Evolutionary conservation across 2,797 vertebrate species (phyloP).

Genomic region (Eidolon dupreanum): DNA sequence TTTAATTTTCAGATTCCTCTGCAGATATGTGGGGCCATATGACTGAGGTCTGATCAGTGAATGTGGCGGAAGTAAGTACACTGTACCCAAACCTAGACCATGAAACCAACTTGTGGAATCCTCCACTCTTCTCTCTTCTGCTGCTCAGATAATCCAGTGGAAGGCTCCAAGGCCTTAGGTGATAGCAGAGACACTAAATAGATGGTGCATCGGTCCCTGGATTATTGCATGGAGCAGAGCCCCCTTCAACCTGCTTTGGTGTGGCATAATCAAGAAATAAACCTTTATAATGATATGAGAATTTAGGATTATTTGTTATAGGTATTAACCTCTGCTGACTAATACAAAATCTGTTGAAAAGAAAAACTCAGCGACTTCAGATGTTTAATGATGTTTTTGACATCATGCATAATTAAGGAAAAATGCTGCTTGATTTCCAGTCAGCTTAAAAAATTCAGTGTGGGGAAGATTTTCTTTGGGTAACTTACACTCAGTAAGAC

Average conservation of each 20-base stretch:
- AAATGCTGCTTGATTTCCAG: background rate
- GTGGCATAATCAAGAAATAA: background rate
- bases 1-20: background rate
- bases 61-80: background rate
- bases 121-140: background rate
- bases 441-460: slow-evolving; percentile 6
- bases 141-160: background rate
- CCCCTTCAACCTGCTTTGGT: background rate
- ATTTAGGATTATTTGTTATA: background rate
- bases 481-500: background rate
- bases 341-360: background rate
- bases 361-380: background rate
- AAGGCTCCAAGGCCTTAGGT: background rate
- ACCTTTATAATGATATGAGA: background rate
- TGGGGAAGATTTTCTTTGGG: background rate
- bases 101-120: background rate
- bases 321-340: background rate
- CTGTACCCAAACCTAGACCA: background rate
- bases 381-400: background rate
- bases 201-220: background rate
- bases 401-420: background rate
- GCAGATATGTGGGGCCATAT: background rate
- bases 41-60: background rate
- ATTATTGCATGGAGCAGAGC: background rate
- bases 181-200: background rate